phyloP scores from a whole-genome alignment of 2,888 invertebrate genomes.

The Selenia dentaria region DNA sequence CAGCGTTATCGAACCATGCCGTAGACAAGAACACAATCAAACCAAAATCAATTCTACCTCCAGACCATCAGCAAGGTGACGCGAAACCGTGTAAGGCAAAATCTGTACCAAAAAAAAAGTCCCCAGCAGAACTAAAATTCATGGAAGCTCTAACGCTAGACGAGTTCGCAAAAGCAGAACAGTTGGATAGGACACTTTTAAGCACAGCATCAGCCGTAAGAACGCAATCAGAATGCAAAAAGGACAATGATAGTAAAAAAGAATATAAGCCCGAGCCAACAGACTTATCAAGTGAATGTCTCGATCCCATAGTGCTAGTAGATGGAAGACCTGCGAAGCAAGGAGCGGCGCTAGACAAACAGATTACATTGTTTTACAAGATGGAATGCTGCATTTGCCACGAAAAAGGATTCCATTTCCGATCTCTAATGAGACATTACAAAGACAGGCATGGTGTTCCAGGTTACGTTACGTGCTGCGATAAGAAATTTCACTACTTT shows the following conservation, averaged over 20 bases:
- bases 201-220: slow-evolving; percentile 39
- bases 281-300: slow-evolving; percentile 44
- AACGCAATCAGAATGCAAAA: slow-evolving; percentile 13
- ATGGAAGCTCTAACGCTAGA: slow-evolving; percentile 74
- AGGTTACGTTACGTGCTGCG: slow-evolving; percentile 76
- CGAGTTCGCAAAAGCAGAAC: slow-evolving; percentile 68
- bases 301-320: slow-evolving; percentile 66
- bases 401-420: slow-evolving; percentile 70
- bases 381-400: slow-evolving; percentile 81
- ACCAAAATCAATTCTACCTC: slow-evolving; percentile 36
- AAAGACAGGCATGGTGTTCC: slow-evolving; percentile 79
- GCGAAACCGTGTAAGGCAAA: slow-evolving; percentile 45
- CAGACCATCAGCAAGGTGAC: slow-evolving; percentile 66
- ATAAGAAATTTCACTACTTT: slow-evolving; percentile 78
- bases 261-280: slow-evolving; percentile 34
- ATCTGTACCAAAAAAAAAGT: slow-evolving; percentile 52
- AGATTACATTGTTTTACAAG: slow-evolving; percentile 76
- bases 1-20: slow-evolving; percentile 49
- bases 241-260: slow-evolving; percentile 25
- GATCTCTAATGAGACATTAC: slow-evolving; percentile 76
- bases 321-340: slow-evolving; percentile 74
- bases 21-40: slow-evolving; percentile 28
- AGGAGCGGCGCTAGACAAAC: slow-evolving; percentile 69
- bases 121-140: slow-evolving; percentile 62
- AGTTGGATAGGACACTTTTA: slow-evolving; percentile 62